Percentiles rank a stretch among this genome's conserved stretches.
Evolutionary conservation across 2,797 vertebrate species (phyloP).

Genomic region (Xerus rutilus): DNA sequence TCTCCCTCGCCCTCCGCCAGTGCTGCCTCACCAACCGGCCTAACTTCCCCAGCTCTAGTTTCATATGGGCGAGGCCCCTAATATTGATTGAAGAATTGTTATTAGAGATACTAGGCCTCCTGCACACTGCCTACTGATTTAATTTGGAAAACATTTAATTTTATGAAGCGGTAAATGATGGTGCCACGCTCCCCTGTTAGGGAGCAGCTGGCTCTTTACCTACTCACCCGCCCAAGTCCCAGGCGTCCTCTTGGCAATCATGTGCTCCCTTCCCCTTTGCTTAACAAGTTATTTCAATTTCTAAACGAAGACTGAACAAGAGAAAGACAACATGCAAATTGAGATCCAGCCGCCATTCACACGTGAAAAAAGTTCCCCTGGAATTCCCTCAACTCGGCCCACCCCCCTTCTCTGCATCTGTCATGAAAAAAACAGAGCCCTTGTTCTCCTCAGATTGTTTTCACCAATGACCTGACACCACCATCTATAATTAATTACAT

Average conservation of each 20-base stretch:
- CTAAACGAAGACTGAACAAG: conserved; percentile 91
- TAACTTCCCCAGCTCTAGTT: conserved; percentile 66
- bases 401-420: conserved; percentile 90
- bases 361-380: conserved; percentile 93
- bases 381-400: conserved; percentile 94
- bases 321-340: conserved; percentile 93
- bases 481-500: conserved; percentile 99
- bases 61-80: conserved; percentile 77
- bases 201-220: conserved; percentile 92
- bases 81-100: conserved; percentile 94
- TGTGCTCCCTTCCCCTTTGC: conserved; percentile 91
- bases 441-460: conserved; percentile 94
- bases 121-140: conserved; percentile 91
- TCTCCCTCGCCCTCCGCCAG: neutral
- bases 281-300: conserved; percentile 94
- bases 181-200: conserved; percentile 89
- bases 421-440: conserved; percentile 92
- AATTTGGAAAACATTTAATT: conserved; percentile 95
- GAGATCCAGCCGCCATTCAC: conserved; percentile 91
- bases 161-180: conserved; percentile 94
- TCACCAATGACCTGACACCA: conserved; percentile 96
- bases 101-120: conserved; percentile 91
- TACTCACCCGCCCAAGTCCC: conserved; percentile 89
- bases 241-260: conserved; percentile 91
- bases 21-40: conserved; percentile 21